These are phyloP conservation scores for Clarias platycephalus DNA, from an alignment of 2,797 vertebrate genomes.

Conservation along the genomic window DNA sequence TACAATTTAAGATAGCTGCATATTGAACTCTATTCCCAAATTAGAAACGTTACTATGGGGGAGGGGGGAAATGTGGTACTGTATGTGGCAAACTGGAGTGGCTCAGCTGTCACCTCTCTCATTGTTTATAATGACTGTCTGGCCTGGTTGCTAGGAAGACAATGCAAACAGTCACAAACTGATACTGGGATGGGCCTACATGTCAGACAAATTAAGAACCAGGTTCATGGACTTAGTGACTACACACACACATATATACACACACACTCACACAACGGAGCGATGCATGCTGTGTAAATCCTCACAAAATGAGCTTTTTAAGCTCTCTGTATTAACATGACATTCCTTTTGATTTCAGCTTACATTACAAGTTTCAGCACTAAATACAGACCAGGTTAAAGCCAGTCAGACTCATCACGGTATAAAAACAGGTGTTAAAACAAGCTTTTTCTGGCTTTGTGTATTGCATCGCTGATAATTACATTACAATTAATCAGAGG, in stretches of 20 bases:
- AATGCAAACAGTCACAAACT: constrained; percentile 45
- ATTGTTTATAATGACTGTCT: constrained; percentile 25
- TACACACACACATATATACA: constrained; percentile 18
- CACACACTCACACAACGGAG: constrained; percentile 14
- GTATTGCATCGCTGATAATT: not conserved
- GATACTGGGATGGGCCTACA: constrained; percentile 43
- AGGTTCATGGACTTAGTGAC: constrained; percentile 25
- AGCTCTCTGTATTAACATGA: not conserved
- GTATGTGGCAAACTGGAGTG: not conserved
- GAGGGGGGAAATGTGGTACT: not conserved
- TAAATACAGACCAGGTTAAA: not conserved
- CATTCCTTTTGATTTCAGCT: not conserved
- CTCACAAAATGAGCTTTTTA: constrained; percentile 29
- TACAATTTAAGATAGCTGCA: not conserved
- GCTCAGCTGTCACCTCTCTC: constrained; percentile 42
- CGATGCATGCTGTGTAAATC: constrained; percentile 16
- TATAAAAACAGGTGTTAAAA: not conserved
- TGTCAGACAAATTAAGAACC: constrained; percentile 50
- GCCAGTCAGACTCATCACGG: not conserved
- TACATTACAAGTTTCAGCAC: not conserved
- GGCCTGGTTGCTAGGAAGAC: constrained; percentile 44
- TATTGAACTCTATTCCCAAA: not conserved
- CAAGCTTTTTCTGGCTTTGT: not conserved
- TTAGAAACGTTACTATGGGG: not conserved
- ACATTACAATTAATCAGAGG: not conserved